A percentile compares a stretch with the other conserved stretches of the same genome.
phyloP scores from a whole-genome alignment of 1,140 invertebrate genomes.

The Vollenhovia emeryi region DNA sequence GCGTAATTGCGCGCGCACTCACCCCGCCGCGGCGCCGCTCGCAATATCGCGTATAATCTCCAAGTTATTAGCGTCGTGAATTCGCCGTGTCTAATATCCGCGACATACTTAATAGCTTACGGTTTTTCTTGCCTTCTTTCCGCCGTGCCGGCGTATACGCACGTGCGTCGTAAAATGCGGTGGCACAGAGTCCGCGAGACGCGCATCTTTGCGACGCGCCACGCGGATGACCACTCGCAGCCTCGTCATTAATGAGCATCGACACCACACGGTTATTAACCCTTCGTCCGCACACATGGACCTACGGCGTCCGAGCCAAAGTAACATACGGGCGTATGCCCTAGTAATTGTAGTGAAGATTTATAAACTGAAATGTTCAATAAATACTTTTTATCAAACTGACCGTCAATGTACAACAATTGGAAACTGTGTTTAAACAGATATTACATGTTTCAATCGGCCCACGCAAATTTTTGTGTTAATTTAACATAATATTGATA shows the following conservation, averaged over 20 bases:
- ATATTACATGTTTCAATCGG: no score
- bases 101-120: not conserved
- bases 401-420: no score
- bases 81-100: conserved; percentile 39
- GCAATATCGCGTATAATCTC: conserved; percentile 24
- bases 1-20: conserved; percentile 12
- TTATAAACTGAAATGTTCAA: no score
- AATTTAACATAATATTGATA: no score
- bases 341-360: no score
- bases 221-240: not conserved
- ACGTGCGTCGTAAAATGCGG: not conserved
- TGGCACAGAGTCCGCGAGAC: not conserved
- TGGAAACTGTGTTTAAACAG: no score
- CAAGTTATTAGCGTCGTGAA: conserved; percentile 29
- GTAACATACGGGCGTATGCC: no score
- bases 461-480: no score
- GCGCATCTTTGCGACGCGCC: not conserved
- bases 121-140: not conserved
- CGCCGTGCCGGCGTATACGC: not conserved
- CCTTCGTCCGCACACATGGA: no score
- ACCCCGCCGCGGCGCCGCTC: not conserved
- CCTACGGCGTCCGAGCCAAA: no score
- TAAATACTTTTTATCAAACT: no score
- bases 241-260: not conserved
- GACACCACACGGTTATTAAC: not conserved